These are phyloP conservation scores for Apodemia zela DNA, from an alignment of 2,888 invertebrate species.

Conservation along the genomic window DNA sequence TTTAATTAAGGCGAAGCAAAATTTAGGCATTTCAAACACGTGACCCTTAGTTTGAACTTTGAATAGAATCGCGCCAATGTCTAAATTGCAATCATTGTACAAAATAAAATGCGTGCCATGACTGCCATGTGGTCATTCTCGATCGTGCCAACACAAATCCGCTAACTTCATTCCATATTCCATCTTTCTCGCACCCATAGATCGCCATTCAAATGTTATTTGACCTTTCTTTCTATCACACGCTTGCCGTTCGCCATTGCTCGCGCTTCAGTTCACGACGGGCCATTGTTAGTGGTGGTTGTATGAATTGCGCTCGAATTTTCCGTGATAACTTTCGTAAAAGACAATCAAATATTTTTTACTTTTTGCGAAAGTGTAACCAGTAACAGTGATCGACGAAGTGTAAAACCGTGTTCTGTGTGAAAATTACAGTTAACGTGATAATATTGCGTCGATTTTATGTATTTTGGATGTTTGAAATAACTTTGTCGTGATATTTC, in stretches of 20 bases:
- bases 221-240: constrained; percentile 58
- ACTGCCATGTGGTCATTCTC: constrained; percentile 75
- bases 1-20: constrained; percentile 40
- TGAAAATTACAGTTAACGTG: constrained; percentile 37
- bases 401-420: constrained; percentile 46
- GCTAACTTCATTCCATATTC: constrained; percentile 57
- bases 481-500: constrained; percentile 17
- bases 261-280: constrained; percentile 51
- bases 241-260: constrained; percentile 21
- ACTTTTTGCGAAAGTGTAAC: constrained; percentile 48
- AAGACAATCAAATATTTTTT: constrained; percentile 48
- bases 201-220: constrained; percentile 44
- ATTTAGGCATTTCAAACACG: constrained; percentile 51
- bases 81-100: constrained; percentile 61
- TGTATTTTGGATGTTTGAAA: constrained; percentile 14
- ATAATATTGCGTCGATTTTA: constrained; percentile 14
- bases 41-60: constrained; percentile 22
- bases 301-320: constrained; percentile 35
- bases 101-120: constrained; percentile 62
- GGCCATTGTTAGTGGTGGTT: constrained; percentile 35
- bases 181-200: constrained; percentile 46
- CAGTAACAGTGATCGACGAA: constrained; percentile 40
- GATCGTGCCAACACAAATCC: constrained; percentile 46
- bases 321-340: constrained; percentile 66
- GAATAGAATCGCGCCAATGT: constrained; percentile 68